Evolutionary conservation across 2,888 invertebrate species (phyloP).

Genomic region (Hololepta plana): DNA sequence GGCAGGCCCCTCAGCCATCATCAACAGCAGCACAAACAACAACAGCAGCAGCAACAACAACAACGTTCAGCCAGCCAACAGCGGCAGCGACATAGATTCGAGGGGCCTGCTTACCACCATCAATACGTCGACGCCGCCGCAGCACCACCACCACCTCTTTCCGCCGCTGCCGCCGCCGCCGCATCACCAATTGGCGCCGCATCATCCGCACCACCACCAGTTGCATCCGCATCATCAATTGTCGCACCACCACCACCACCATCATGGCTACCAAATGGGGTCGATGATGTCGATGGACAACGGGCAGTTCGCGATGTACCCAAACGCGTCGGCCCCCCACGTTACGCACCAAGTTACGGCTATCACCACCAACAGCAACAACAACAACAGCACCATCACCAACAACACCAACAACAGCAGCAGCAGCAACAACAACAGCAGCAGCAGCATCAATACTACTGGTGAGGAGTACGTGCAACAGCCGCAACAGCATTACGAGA

Average conservation of each 20-base stretch:
- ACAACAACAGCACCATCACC: conserved; percentile 10
- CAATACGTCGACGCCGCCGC: conserved; percentile 33
- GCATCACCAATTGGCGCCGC: too few relatives aligned
- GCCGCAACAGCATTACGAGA: too few relatives aligned
- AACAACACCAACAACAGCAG: conserved; percentile 25
- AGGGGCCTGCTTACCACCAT: conserved; percentile 93
- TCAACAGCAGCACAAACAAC: conserved; percentile 50
- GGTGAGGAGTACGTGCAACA: too few relatives aligned
- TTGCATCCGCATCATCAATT: conserved; percentile 4
- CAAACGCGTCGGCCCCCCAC: conserved; percentile 77
- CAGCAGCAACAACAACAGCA: conserved; percentile 12
- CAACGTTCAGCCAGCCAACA: conserved; percentile 30
- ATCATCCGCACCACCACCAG: conserved; percentile 12
- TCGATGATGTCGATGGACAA: conserved; percentile 21
- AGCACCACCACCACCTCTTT: conserved; percentile 15
- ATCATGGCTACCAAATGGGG: conserved; percentile 1
- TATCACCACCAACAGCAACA: conserved; percentile 46
- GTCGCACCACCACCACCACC: conserved; percentile 7
- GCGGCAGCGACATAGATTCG: conserved; percentile 44
- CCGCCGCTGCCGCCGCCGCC: conserved; percentile 10
- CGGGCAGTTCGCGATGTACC: conserved; percentile 42
- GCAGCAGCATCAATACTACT: too few relatives aligned
- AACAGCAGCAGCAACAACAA: conserved; percentile 31
- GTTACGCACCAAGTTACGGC: conserved; percentile 47
- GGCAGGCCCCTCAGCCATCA: conserved; percentile 82